phyloP scores from a whole-genome alignment of 2,888 invertebrate genomes.

The Tholera decimalis region DNA sequence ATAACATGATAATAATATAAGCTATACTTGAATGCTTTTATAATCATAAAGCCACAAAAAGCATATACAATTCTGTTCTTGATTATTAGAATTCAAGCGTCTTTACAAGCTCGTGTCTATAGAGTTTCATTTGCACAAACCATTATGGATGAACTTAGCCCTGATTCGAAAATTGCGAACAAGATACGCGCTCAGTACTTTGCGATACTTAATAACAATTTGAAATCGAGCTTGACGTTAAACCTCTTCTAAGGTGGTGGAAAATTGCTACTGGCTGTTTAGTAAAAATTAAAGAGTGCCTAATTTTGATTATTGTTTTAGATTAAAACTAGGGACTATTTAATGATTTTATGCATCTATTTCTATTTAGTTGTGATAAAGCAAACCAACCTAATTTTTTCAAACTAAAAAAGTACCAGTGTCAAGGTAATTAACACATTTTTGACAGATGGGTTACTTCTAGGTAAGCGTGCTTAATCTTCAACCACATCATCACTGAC shows the following conservation, averaged over 20 bases:
- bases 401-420: too few relatives aligned
- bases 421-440: too few relatives aligned
- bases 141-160: constrained; percentile 63
- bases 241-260: constrained; percentile 27
- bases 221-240: constrained; percentile 57
- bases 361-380: neutral
- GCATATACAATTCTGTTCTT: constrained; percentile 34
- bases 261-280: constrained; percentile 32
- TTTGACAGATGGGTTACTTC: too few relatives aligned
- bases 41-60: constrained; percentile 30
- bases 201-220: constrained; percentile 56
- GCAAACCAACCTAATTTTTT: neutral
- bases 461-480: too few relatives aligned
- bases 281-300: neutral
- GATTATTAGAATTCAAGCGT: constrained; percentile 46
- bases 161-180: constrained; percentile 61
- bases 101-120: neutral
- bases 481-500: too few relatives aligned
- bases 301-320: neutral
- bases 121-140: constrained; percentile 47
- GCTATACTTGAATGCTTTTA: neutral
- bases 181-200: constrained; percentile 52
- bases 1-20: constrained; percentile 35
- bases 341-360: too few relatives aligned
- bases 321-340: neutral